A percentile compares a stretch with the other conserved stretches of the same genome.
Conservation (phyloP, 2,888 invertebrate genomes). For the Catocala sponsa region DNA sequence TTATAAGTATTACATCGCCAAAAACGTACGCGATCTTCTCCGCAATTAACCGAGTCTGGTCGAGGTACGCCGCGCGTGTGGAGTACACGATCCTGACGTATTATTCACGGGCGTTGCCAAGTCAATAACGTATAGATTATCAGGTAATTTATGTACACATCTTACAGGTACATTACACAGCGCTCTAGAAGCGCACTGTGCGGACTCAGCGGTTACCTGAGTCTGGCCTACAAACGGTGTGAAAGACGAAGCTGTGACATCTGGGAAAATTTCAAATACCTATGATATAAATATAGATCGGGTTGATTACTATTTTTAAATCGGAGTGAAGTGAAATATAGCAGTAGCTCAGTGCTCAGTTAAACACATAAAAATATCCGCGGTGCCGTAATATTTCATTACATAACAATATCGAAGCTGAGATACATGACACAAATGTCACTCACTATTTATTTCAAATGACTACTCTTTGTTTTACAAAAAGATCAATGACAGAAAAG, state of each 20-base stretch:
- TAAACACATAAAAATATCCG: slow-evolving; percentile 48
- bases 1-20: slow-evolving; percentile 69
- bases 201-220: slow-evolving; percentile 65
- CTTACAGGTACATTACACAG: slow-evolving; percentile 18
- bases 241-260: slow-evolving; percentile 73
- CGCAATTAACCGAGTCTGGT: slow-evolving; percentile 71
- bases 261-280: slow-evolving; percentile 65
- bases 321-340: slow-evolving; percentile 63
- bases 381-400: slow-evolving; percentile 18
- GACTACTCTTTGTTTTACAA: too few relatives aligned
- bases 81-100: slow-evolving; percentile 68
- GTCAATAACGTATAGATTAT: slow-evolving; percentile 65
- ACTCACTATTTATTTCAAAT: background rate
- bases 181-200: slow-evolving; percentile 31
- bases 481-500: too few relatives aligned
- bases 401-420: slow-evolving; percentile 13
- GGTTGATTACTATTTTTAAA: slow-evolving; percentile 77
- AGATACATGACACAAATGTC: slow-evolving; percentile 4
- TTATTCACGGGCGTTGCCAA: slow-evolving; percentile 74
- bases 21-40: slow-evolving; percentile 74
- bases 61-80: slow-evolving; percentile 68
- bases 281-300: slow-evolving; percentile 67
- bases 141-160: slow-evolving; percentile 61
- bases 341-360: slow-evolving; percentile 58
- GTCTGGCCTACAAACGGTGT: slow-evolving; percentile 59